Base-by-base conservation (phyloP, 2,113 vertebrate species). In the Orycteropus afer region DNA sequence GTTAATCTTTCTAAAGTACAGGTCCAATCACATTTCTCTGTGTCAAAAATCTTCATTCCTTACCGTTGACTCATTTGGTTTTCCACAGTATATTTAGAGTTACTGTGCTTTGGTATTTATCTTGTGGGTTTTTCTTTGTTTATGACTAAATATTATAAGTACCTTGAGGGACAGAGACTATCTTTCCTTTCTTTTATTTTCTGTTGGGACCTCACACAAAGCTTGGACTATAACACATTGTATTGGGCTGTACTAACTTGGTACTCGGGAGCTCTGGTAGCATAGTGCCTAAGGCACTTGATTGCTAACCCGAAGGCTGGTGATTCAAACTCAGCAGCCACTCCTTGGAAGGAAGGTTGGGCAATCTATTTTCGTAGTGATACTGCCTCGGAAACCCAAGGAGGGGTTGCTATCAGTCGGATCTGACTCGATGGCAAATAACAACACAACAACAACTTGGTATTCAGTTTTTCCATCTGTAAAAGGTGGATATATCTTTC, bases 111-210 rank as follows among this genome's bases (percentile, higher is more conserved):
- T 67, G 57, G 18, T 34, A 49, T 94, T 95, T 89, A 37, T 73
- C 7, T 83, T 81, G 15, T 85, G 57, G 7, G 76, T 18, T 78
- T 51, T 76, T 76, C 42, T 32, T 76, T 55, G 22, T 57, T 83
- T 95, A 86, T 92, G 34, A 83, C 89, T 93, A 83, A 86, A 96
- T 13, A 86, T 74, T 67, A 0, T 82, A 85, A 76, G 61, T 92
- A 53, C 67, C 23, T 78, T 32, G 15, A 61, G 53, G 23, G 17
- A 3, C 40, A 63, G 18, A 45, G 5, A 53, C 67, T 95, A 0
- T 92, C 81, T 74, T 69, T 51, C 34, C 40, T 71, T 79, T 83
- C 53, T 92, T 80, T 29, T 53, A 83, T 76, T 14, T 82, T 79
- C 53, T 51, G 4, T 51, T 51, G 40, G 34, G 7, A 65, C n/a